These are phyloP conservation scores for Tribolium castaneum DNA, from an alignment of 1,140 invertebrate genomes.

Conservation along the genomic window DNA sequence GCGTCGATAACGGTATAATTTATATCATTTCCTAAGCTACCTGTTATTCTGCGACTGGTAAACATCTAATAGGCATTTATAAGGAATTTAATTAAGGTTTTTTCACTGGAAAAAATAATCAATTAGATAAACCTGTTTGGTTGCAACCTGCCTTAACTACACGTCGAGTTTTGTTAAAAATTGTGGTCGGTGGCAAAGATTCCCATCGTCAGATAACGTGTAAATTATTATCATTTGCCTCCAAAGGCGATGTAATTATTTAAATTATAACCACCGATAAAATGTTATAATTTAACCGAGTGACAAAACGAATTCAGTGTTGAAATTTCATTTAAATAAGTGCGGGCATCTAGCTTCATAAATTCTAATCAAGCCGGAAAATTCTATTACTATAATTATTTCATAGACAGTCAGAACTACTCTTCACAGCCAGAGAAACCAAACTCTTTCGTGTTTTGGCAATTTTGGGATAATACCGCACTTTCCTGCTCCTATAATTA, in stretches of 20 bases:
- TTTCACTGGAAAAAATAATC: conserved; percentile 38
- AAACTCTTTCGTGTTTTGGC: no score
- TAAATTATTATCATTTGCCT: conserved; percentile 39
- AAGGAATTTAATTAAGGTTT: conserved; percentile 37
- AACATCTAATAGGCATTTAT: conserved; percentile 42
- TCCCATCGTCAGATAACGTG: conserved; percentile 34
- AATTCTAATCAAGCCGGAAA: conserved; percentile 8
- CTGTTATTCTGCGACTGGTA: conserved; percentile 33
- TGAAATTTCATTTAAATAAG: conserved; percentile 26
- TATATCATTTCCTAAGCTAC: conserved; percentile 40
- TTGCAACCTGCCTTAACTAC: conserved; percentile 33
- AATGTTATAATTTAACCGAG: conserved; percentile 38
- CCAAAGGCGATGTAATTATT: conserved; percentile 38
- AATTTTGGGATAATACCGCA: no score
- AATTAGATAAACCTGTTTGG: conserved; percentile 40
- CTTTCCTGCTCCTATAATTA: neutral
- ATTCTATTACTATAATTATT: conserved; percentile 1
- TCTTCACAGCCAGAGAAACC: no score
- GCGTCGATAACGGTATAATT: conserved; percentile 41
- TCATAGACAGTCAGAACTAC: neutral
- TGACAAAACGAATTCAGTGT: conserved; percentile 37
- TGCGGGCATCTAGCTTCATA: conserved; percentile 1
- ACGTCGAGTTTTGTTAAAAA: conserved; percentile 27
- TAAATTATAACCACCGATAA: conserved; percentile 36
- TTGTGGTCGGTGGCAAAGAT: conserved; percentile 32